Evolutionary conservation across 2,888 invertebrate genomes (phyloP).

Genomic region (Oeneis ivallda): DNA sequence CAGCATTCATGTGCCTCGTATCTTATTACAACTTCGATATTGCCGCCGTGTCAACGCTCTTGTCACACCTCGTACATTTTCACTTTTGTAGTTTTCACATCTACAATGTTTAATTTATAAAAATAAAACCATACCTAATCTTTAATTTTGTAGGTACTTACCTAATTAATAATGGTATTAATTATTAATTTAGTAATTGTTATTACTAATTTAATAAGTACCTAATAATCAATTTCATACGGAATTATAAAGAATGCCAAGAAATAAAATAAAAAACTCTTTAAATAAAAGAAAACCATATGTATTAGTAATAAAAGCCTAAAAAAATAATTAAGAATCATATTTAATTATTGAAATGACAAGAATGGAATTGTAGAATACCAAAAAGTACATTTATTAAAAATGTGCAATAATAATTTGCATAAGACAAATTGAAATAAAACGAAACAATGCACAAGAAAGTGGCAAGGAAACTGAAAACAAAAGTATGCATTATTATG

Average conservation of each 20-base stretch:
- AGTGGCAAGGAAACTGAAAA: conserved; percentile 70
- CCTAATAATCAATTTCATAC: too few relatives aligned
- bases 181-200: too few relatives aligned
- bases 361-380: too few relatives aligned
- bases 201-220: too few relatives aligned
- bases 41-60: conserved; percentile 45
- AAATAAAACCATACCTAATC: conserved; percentile 21
- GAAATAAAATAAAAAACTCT: too few relatives aligned
- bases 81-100: conserved; percentile 45
- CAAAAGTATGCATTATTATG: conserved; percentile 72
- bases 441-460: conserved; percentile 40
- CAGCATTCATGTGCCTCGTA: conserved; percentile 26
- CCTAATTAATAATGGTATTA: too few relatives aligned
- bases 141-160: too few relatives aligned
- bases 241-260: too few relatives aligned
- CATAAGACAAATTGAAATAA: conserved; percentile 20
- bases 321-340: too few relatives aligned
- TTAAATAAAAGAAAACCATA: too few relatives aligned
- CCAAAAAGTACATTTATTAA: too few relatives aligned
- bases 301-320: too few relatives aligned
- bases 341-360: not conserved
- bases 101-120: conserved; percentile 11
- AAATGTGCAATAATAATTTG: not conserved
- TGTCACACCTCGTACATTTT: conserved; percentile 41
- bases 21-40: conserved; percentile 42